Conservation (phyloP, 1,140 invertebrate species). For the Lepidurus arcticus region DNA sequence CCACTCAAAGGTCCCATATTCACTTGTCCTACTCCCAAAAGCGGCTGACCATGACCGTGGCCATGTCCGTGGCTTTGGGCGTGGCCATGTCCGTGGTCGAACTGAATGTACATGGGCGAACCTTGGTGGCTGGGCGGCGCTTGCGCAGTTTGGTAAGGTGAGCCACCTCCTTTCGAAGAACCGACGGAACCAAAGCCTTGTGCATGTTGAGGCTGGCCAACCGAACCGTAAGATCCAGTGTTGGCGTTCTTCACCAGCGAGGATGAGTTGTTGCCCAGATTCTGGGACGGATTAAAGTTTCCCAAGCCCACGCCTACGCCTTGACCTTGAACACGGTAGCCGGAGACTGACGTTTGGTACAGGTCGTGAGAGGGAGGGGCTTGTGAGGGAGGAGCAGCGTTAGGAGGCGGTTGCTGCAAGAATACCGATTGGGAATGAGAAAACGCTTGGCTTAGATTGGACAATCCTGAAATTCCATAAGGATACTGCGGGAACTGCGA, state of each 20-base stretch:
- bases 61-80: conserved; percentile 81
- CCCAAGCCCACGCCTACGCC: background rate
- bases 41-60: conserved; percentile 69
- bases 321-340: conserved; percentile 55
- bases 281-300: conserved; percentile 13
- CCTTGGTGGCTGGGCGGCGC: background rate
- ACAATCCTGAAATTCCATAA: conserved; percentile 47
- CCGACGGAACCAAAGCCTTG: conserved; percentile 29
- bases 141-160: background rate
- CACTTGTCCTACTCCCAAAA: conserved; percentile 40
- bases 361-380: conserved; percentile 62
- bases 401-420: conserved; percentile 55
- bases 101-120: background rate
- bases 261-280: conserved; percentile 28
- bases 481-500: conserved; percentile 63
- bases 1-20: conserved; percentile 39
- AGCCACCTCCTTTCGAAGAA: background rate
- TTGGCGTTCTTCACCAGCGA: conserved; percentile 44
- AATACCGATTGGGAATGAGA: conserved; percentile 53
- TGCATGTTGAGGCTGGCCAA: conserved; percentile 38
- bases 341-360: conserved; percentile 68
- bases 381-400: conserved; percentile 44
- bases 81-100: conserved; percentile 48
- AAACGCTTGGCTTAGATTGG: conserved; percentile 20
- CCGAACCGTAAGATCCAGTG: conserved; percentile 43